Percentiles rank a stretch among this genome's conserved stretches.
phyloP scores from a whole-genome alignment of 2,888 invertebrate genomes.

The Julus scanicus region DNA sequence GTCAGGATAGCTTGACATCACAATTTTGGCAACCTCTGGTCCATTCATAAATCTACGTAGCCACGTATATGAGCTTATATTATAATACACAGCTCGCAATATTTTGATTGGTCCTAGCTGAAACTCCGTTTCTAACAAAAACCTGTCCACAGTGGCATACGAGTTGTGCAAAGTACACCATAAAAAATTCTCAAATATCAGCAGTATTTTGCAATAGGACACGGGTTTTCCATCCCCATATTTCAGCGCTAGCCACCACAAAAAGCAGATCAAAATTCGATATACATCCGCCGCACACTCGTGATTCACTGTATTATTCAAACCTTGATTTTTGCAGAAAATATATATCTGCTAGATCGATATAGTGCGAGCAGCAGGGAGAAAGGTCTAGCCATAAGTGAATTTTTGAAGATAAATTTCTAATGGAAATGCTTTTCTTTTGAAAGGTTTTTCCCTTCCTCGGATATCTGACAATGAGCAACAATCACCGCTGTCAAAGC shows the following conservation, averaged over 20 bases:
- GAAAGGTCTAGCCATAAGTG: slow-evolving; percentile 47
- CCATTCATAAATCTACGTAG: slow-evolving; percentile 34
- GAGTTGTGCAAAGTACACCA: slow-evolving; percentile 26
- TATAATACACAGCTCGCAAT: slow-evolving; percentile 35
- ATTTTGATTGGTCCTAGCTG: slow-evolving; percentile 13
- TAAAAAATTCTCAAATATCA: slow-evolving; percentile 45
- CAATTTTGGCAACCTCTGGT: slow-evolving; percentile 28
- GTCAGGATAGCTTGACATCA: slow-evolving; percentile 47
- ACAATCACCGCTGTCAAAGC: slow-evolving; percentile 45
- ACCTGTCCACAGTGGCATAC: neutral
- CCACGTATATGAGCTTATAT: neutral
- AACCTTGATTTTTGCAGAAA: slow-evolving; percentile 45
- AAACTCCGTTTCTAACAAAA: neutral
- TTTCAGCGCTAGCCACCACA: slow-evolving; percentile 23
- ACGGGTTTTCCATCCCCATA: slow-evolving; percentile 43
- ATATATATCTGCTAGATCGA: slow-evolving; percentile 31
- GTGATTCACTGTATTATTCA: slow-evolving; percentile 40
- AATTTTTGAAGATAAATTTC: slow-evolving; percentile 43
- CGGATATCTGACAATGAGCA: slow-evolving; percentile 46
- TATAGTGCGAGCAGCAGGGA: slow-evolving; percentile 24
- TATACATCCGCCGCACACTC: slow-evolving; percentile 40
- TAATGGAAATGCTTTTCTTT: slow-evolving; percentile 47
- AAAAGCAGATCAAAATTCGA: slow-evolving; percentile 42
- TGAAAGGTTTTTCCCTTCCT: slow-evolving; percentile 47
- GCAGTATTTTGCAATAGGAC: slow-evolving; percentile 44